Evolutionary conservation across 2,888 invertebrate genomes (phyloP).

Genomic region (Drosophila cognata): DNA sequence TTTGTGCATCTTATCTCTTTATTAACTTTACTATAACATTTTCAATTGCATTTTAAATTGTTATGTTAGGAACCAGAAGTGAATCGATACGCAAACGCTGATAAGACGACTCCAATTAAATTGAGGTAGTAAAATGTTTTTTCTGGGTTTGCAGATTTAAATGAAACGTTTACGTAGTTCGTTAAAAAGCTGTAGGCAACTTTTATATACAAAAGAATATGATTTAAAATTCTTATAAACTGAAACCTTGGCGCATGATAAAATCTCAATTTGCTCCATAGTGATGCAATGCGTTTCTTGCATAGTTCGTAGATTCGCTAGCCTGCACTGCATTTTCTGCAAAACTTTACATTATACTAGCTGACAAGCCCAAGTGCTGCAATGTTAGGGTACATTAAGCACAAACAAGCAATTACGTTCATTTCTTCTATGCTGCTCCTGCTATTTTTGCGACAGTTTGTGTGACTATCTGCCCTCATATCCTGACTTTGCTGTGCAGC

Average conservation of each 20-base stretch:
- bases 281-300: conserved; percentile 10
- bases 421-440: conserved; percentile 40
- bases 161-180: background rate
- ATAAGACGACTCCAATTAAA: background rate
- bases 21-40: background rate
- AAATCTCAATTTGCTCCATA: background rate
- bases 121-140: background rate
- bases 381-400: conserved; percentile 60
- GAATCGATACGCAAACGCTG: background rate
- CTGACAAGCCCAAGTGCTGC: conserved; percentile 55
- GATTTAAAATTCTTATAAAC: background rate
- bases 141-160: background rate
- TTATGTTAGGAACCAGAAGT: background rate
- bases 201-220: background rate
- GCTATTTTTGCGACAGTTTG: conserved; percentile 8
- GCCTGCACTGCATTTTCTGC: conserved; percentile 32
- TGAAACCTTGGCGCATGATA: background rate
- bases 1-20: background rate
- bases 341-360: conserved; percentile 36
- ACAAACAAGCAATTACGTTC: conserved; percentile 71
- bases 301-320: conserved; percentile 14
- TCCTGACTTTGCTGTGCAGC: conserved; percentile 29
- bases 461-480: conserved; percentile 9
- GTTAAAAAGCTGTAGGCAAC: background rate
- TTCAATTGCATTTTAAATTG: background rate